Evolutionary conservation across 2,113 vertebrate genomes (phyloP), one percentile per base, ranked within the genome.

Genomic region (Corythaixoides concolor): DNA sequence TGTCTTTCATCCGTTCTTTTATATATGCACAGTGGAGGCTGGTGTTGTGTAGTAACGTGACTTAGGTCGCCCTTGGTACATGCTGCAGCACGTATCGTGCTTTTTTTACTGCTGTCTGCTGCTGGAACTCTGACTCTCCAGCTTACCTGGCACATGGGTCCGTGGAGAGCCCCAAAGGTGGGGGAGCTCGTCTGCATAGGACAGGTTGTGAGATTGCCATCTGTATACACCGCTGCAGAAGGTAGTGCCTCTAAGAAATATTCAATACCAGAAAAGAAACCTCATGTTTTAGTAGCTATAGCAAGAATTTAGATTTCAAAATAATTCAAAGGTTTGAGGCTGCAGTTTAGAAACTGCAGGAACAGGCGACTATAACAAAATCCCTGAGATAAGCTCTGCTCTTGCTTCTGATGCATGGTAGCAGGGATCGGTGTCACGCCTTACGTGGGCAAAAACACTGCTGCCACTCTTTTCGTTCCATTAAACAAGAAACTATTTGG

Each of bases 61-160:
- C 26, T 63, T 15, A 6, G 2, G 23, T 72, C 56, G n/a, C 41
- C 15, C 37, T 12, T 3, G 27, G 53, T 74, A 32, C 0, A 0
- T 56, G 74, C 58, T 21, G 49, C 63, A 62, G 50, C 43, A 4
- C 1, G 26, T 24, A 2, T 5, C 16, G 30, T 69, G 45, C 53
- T 76, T 87, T 41, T 8, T 9, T 23, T 59, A 18, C 41, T 33
- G 41, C 47, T 67, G 20, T 59, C 52, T 18, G 20, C 24, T 58
- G 52, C 68, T 53, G 39, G 49, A 64, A 33, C 60, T 79, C 63
- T n/a, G 45, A 66, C 49, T 68, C 27, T 49, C 49, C 22, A 66
- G 3, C 19, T 66, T 58, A 50, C 24, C 55, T 18, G 52, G 35
- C 50, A 43, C 0, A 0, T 16, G 41, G 23, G 67, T 37, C 52